Base-by-base conservation (phyloP, 2,113 vertebrate species). In the Nerophis ophidion region DNA sequence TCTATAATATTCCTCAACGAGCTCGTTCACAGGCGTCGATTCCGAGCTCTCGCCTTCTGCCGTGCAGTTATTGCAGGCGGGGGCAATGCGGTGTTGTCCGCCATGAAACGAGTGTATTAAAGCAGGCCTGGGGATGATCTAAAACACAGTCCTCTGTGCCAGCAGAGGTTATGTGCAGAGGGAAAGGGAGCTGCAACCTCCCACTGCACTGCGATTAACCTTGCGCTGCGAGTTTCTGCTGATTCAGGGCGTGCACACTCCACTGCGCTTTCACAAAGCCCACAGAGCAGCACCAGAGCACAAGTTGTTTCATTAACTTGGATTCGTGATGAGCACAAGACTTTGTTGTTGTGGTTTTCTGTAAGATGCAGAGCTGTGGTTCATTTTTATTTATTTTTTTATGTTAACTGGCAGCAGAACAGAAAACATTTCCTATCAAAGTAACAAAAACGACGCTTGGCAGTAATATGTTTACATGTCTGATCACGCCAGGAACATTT, bases 121-220 rank as follows among this genome's bases (percentile, higher is more conserved):
- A 53, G 33, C 14, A 53, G 51, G 15, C 40, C 34, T 16, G 8
- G 10, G 59, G 70, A 75, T 73, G 50, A 61, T 65, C 13, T 46
- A 65, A 77, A 70, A 71, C 65, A 61, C 53, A 51, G 51, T 70
- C 45, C 33, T 66, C 48, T 44, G 59, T 57, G 54, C 48, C 40
- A 46, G 42, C 45, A 71, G 55, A 61, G 52, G 35, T 58, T 54
- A 26, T 59, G 7, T 59, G 46, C 33, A 52, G 42, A 56, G 60
- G 48, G 38, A 69, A 54, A 57, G 33, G 16, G 38, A 42, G 54
- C 17, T 40, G 45, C 51, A 66, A 66, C 60, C 63, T 74, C 61
- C 72, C 56, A 60, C 72, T 60, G 59, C 62, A 63, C 63, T 64
- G 62, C 59, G 58, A 79, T 82, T 76, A 71, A 80, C 76, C 53